A percentile compares a stretch with the other conserved stretches of the same genome.
These are phyloP conservation scores for Rhinolophus ferrumequinum DNA, from an alignment of 2,113 vertebrate genomes.

Conservation along the genomic window DNA sequence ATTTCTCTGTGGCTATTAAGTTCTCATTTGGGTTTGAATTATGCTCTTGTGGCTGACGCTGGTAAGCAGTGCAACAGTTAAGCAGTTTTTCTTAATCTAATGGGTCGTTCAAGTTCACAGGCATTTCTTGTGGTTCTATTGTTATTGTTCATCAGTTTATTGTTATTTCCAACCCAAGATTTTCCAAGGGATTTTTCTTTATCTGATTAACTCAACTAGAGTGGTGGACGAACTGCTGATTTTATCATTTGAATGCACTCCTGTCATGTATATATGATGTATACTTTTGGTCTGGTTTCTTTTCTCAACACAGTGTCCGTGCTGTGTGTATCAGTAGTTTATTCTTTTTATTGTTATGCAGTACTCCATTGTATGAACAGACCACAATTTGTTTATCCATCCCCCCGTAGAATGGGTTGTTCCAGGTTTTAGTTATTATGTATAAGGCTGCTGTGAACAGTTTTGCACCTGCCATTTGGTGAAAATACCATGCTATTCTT, in stretches of 20 bases:
- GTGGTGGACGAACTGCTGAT: not conserved
- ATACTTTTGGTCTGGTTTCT: not conserved
- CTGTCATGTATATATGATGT: not conserved
- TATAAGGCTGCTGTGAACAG: not conserved
- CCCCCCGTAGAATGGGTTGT: no score
- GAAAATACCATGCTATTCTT: not conserved
- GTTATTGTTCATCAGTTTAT: not conserved
- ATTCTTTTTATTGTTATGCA: not conserved
- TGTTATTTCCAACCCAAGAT: not conserved
- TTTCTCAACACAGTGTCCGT: not conserved
- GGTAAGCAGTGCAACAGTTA: not conserved
- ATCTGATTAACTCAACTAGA: not conserved
- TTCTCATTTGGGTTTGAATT: constrained; percentile 37
- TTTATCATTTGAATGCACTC: constrained; percentile 5
- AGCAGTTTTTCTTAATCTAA: not conserved
- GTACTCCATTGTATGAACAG: not conserved
- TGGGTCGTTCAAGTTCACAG: not conserved
- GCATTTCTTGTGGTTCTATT: not conserved
- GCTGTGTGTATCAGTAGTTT: not conserved
- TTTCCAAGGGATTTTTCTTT: not conserved
- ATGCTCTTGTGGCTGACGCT: not conserved
- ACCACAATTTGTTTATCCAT: not conserved
- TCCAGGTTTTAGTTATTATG: no score
- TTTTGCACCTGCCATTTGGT: not conserved
- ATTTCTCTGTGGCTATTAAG: not conserved